Evolutionary conservation across 2,888 invertebrate genomes (phyloP), one percentile per base, ranked within the genome.

Genomic region (Thalpophila matura): DNA sequence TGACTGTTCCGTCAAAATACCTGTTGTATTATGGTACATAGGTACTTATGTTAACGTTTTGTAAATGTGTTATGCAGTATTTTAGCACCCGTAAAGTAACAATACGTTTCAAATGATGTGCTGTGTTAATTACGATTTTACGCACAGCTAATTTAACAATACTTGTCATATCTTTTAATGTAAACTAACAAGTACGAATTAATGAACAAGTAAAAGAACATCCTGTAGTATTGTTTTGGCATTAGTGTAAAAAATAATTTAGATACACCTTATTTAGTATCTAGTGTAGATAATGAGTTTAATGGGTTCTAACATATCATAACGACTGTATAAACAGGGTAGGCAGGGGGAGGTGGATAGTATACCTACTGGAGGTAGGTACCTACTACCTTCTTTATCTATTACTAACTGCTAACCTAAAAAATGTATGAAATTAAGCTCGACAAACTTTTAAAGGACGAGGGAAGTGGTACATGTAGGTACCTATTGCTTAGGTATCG

Each of bases 61-160:
- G 2, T 24, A 6, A 16, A n/a, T 1, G 2, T 7, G 1, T 2
- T 4, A 18, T 56, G 79, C 75, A 55, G 42, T 69, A 77, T 77
- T 46, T 79, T 79, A 79, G 49, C 42, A 5, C 37, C 56, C 50
- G 6, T 51, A 63, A 57, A 42, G 42, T 61, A 81, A 77, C 76
- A 72, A 74, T 72, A 42, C 43, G 33, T 50, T 53, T 27, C 20
- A 47, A 49, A 64, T 49, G 59, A 58, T 56, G 50, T 37, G 42
- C 38, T 49, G 53, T 75, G 74, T 77, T 72, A 79, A 66, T 69
- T 50, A 69, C 45, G 38, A 64, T 77, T 77, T 60, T 57, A 61
- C 66, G 53, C 69, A 60, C 74, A 59, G 56, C 26, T 57, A 54
- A 50, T 67, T 66, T 57, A 72, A 77, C 67, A 79, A 73, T 67